phyloP scores from a whole-genome alignment of 2,113 vertebrate species.

The Vidua macroura region DNA sequence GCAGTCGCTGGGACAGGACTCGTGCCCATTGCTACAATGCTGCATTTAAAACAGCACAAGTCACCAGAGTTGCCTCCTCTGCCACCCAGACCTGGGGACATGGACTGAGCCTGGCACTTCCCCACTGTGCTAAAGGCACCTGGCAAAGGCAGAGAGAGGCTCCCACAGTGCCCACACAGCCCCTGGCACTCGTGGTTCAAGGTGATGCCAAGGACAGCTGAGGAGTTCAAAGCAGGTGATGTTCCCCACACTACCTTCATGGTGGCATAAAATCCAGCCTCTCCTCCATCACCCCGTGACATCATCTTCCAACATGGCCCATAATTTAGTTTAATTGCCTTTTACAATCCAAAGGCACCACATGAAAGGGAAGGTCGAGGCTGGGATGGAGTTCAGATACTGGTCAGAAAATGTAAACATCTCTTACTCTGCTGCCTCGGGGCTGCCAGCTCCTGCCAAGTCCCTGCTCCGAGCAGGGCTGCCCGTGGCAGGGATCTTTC shows the following conservation, averaged over 20 bases:
- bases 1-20: background rate
- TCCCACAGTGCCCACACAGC: background rate
- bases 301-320: conserved; percentile 22
- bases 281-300: conserved; percentile 5
- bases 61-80: background rate
- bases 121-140: background rate
- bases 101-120: background rate
- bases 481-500: conserved; percentile 45
- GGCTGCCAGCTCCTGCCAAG: conserved; percentile 65
- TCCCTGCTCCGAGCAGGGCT: conserved; percentile 42
- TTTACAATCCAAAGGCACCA: conserved; percentile 50
- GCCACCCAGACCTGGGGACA: background rate
- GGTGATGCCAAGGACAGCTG: background rate
- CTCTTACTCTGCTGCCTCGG: conserved; percentile 23
- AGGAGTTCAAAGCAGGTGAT: conserved; percentile 39
- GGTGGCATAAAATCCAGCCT: background rate
- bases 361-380: conserved; percentile 60
- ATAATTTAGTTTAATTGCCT: conserved; percentile 29
- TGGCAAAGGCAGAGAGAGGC: background rate
- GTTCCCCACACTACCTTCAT: background rate
- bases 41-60: background rate
- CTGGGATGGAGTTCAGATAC: conserved; percentile 44
- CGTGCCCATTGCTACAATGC: fast-evolving
- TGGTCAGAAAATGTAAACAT: conserved; percentile 61
- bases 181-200: background rate